phyloP scores from a whole-genome alignment of 2,113 vertebrate species.

The Haemorhous mexicanus region DNA sequence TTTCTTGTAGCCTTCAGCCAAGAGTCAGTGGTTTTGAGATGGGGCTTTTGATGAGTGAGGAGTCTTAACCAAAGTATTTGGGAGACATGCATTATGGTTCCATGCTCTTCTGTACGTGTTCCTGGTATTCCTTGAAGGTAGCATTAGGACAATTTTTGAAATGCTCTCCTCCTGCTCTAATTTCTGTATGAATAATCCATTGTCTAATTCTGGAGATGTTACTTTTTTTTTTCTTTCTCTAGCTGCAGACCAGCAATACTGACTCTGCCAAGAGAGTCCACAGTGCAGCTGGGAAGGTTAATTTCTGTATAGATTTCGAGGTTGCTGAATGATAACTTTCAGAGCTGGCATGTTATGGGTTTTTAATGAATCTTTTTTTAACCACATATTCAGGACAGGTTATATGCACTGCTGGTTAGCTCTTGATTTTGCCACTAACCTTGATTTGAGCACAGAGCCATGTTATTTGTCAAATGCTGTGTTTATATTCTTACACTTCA shows the following conservation, averaged over 20 bases:
- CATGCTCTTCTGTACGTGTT: rapidly evolving
- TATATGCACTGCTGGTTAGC: not conserved
- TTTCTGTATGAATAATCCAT: not conserved
- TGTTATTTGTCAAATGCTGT: not conserved
- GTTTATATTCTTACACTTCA: not conserved
- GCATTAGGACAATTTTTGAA: not conserved
- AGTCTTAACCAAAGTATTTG: not conserved
- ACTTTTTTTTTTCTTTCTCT: not conserved
- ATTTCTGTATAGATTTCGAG: not conserved
- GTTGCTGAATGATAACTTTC: not conserved
- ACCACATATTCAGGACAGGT: not conserved
- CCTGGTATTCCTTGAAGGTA: not conserved
- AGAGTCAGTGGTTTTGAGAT: not conserved
- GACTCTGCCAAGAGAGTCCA: not conserved
- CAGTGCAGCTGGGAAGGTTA: not conserved
- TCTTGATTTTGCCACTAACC: not conserved
- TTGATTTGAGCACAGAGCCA: not conserved
- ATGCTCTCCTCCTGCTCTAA: not conserved
- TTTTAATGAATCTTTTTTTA: not conserved
- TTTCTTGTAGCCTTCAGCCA: not conserved
- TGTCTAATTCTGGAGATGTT: not conserved
- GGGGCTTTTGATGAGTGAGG: not conserved
- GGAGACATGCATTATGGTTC: not conserved
- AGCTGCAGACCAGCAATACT: not conserved
- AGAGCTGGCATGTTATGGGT: not conserved